Evolutionary conservation across 2,113 vertebrate genomes (phyloP).

Genomic region (Lepisosteus oculatus): DNA sequence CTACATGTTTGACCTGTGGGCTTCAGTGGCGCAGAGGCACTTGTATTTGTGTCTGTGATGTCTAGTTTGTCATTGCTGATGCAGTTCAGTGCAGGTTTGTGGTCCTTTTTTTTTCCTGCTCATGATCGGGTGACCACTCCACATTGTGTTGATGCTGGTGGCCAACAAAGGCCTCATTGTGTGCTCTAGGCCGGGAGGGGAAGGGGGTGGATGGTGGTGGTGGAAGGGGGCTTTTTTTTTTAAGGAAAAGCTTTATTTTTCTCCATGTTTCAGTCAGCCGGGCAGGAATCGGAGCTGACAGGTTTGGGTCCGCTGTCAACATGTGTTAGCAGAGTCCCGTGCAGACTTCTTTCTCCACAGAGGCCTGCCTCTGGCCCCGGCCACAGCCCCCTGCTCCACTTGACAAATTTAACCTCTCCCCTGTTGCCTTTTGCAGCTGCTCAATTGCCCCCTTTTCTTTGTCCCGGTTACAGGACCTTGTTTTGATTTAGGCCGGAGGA

Average conservation of each 20-base stretch:
- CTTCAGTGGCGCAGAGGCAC: too few relatives aligned
- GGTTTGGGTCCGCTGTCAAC: slow-evolving; percentile 39
- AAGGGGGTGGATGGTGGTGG: slow-evolving; percentile 38
- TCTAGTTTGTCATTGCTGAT: background rate
- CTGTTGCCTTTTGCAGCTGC: background rate
- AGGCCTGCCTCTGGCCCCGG: slow-evolving; percentile 4
- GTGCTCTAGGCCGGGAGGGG: slow-evolving; percentile 4
- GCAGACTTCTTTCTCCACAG: slow-evolving; percentile 5
- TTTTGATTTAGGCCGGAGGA: slow-evolving; percentile 1
- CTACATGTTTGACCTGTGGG: too few relatives aligned
- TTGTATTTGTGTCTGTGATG: background rate
- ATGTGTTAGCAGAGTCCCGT: slow-evolving; percentile 35
- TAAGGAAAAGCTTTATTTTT: slow-evolving; percentile 30
- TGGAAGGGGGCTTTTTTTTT: slow-evolving; percentile 44
- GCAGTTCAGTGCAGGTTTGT: slow-evolving; percentile 38
- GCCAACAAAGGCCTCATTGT: slow-evolving; percentile 62
- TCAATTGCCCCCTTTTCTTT: accelerated
- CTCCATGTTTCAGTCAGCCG: slow-evolving; percentile 31
- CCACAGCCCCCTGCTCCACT: slow-evolving; percentile 1
- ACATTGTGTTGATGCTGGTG: slow-evolving; percentile 56
- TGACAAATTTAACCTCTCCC: slow-evolving; percentile 19
- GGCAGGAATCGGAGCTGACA: slow-evolving; percentile 41
- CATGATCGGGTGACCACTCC: slow-evolving; percentile 51
- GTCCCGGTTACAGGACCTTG: slow-evolving; percentile 10
- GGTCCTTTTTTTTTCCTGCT: slow-evolving; percentile 42